These are phyloP conservation scores for Drosophila testacea DNA, from an alignment of 2,888 invertebrate species.

Conservation along the genomic window DNA sequence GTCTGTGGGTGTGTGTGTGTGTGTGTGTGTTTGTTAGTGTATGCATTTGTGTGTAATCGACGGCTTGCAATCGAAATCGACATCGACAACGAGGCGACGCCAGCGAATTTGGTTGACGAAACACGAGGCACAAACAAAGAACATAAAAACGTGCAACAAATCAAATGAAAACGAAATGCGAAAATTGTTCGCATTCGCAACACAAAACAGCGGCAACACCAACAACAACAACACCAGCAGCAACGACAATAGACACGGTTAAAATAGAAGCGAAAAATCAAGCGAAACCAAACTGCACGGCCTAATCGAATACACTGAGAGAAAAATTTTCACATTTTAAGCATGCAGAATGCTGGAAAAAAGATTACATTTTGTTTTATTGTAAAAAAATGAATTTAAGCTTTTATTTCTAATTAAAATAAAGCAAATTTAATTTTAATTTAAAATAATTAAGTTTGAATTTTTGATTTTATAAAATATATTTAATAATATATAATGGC, in stretches of 20 bases:
- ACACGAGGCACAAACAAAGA: constrained; percentile 47
- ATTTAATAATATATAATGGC: no score
- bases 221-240: constrained; percentile 4
- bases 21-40: constrained; percentile 2
- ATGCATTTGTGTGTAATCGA: constrained; percentile 45
- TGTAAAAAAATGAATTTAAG: no score
- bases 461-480: no score
- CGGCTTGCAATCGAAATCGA: constrained; percentile 50
- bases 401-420: no score
- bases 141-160: constrained; percentile 60
- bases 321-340: not conserved
- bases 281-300: not conserved
- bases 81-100: constrained; percentile 23
- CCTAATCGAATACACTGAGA: not conserved
- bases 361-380: no score
- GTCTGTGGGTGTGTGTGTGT: not conserved
- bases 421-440: no score
- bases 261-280: not conserved
- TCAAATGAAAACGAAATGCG: constrained; percentile 60
- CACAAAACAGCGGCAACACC: constrained; percentile 30
- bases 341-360: no score
- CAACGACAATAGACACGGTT: not conserved
- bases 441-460: no score
- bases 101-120: constrained; percentile 57
- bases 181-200: constrained; percentile 46